Evolutionary conservation across 1,140 invertebrate genomes (phyloP).

Genomic region (Brachionus manjavacas): DNA sequence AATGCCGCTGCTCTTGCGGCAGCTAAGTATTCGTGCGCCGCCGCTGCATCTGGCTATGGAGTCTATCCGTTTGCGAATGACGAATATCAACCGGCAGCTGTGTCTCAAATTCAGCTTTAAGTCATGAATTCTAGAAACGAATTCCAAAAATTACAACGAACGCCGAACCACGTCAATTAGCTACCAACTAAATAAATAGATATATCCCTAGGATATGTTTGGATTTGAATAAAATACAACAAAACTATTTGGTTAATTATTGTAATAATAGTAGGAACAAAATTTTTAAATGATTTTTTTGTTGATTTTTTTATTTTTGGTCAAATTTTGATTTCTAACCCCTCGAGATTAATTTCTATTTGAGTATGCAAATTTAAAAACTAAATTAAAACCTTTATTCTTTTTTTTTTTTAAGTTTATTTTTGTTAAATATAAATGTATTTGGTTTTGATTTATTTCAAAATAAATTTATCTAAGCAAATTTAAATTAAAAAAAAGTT

Average conservation of each 20-base stretch:
- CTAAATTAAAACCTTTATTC: constrained; percentile 21
- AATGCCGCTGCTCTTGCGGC: constrained; percentile 31
- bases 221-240: not conserved
- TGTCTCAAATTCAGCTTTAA: constrained; percentile 42
- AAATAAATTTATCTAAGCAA: no score
- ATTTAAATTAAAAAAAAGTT: no score
- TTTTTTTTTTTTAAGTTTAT: not conserved
- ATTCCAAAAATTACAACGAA: constrained; percentile 22
- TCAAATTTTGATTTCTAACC: not conserved
- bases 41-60: not conserved
- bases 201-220: not conserved
- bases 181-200: not conserved
- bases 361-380: constrained; percentile 29
- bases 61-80: constrained; percentile 25
- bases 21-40: constrained; percentile 39
- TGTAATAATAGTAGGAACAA: constrained; percentile 3
- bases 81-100: constrained; percentile 23
- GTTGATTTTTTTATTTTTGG: not conserved
- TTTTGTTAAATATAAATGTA: no score
- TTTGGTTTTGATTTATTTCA: no score
- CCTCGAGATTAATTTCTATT: not conserved
- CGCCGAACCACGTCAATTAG: not conserved
- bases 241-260: constrained; percentile 14
- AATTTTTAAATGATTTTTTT: not conserved
- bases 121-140: not conserved